phyloP scores from a whole-genome alignment of 2,113 vertebrate species.

The Egretta garzetta region DNA sequence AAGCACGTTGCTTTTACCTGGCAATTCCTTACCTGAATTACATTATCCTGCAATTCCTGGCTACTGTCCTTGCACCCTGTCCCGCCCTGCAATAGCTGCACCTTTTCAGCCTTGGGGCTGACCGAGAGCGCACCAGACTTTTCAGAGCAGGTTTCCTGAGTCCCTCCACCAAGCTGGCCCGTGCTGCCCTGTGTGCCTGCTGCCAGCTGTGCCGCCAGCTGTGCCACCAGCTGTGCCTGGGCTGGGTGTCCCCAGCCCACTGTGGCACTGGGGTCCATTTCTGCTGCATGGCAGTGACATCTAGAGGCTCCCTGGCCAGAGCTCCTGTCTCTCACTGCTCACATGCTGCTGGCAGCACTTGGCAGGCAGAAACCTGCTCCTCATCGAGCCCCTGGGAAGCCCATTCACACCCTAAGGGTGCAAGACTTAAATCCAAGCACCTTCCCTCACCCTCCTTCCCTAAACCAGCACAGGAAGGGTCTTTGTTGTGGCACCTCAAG shows the following conservation, averaged over 20 bases:
- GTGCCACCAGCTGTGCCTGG: neutral
- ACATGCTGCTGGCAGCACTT: accelerated
- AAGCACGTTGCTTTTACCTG: neutral
- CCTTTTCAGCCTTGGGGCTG: neutral
- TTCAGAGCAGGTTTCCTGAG: neutral
- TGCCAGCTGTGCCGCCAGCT: neutral
- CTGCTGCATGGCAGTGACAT: slow-evolving; percentile 56
- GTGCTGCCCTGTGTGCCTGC: neutral
- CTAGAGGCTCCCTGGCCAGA: slow-evolving; percentile 45
- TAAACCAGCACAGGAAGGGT: neutral
- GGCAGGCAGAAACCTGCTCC: neutral
- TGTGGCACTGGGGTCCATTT: neutral
- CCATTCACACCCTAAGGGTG: neutral
- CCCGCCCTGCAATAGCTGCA: neutral
- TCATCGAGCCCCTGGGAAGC: neutral
- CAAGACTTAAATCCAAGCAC: neutral
- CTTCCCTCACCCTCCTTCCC: neutral
- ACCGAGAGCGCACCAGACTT: no score
- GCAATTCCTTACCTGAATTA: accelerated
- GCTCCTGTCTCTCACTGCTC: neutral
- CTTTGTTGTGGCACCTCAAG: no score
- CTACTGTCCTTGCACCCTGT: accelerated
- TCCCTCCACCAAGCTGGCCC: neutral
- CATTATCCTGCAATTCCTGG: neutral
- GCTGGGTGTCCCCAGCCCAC: accelerated